These are phyloP conservation scores for Ennomos erosarius DNA, from an alignment of 2,888 invertebrate species.

Conservation along the genomic window DNA sequence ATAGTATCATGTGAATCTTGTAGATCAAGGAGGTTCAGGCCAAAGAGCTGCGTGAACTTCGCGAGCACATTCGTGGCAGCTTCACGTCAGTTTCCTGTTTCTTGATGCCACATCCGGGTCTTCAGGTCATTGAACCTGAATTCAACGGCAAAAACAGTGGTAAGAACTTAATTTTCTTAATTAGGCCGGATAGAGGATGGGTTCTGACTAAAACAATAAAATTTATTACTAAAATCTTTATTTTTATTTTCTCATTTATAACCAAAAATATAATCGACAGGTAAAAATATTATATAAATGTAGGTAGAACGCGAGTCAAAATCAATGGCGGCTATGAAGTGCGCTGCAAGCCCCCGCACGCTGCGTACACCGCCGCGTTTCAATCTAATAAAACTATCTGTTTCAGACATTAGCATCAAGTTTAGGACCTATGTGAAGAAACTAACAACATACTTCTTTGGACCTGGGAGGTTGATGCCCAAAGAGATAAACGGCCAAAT, in stretches of 20 bases:
- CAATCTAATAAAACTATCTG: neutral
- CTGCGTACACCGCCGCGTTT: too few species aligned
- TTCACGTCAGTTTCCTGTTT: constrained; percentile 30
- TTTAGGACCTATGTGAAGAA: constrained; percentile 15
- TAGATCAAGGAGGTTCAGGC: constrained; percentile 14
- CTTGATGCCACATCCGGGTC: constrained; percentile 30
- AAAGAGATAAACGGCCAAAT: constrained; percentile 22
- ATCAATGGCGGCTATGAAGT: too few species aligned
- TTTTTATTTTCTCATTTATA: too few species aligned
- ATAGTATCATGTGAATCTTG: neutral
- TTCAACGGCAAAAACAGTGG: constrained; percentile 20
- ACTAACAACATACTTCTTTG: constrained; percentile 20
- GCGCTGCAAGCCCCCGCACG: too few species aligned
- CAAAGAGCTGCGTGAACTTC: constrained; percentile 20
- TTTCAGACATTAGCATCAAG: constrained; percentile 15
- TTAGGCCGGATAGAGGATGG: too few species aligned
- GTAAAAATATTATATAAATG: too few species aligned
- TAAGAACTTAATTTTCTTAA: neutral
- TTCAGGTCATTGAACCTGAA: neutral
- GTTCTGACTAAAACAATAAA: too few species aligned
- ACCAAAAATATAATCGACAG: too few species aligned
- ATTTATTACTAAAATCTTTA: too few species aligned
- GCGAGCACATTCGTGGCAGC: constrained; percentile 19
- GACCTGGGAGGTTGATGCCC: constrained; percentile 9
- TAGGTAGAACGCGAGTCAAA: too few species aligned